Conservation (phyloP, 1,140 invertebrate genomes). For the Diorhabda sublineata region DNA sequence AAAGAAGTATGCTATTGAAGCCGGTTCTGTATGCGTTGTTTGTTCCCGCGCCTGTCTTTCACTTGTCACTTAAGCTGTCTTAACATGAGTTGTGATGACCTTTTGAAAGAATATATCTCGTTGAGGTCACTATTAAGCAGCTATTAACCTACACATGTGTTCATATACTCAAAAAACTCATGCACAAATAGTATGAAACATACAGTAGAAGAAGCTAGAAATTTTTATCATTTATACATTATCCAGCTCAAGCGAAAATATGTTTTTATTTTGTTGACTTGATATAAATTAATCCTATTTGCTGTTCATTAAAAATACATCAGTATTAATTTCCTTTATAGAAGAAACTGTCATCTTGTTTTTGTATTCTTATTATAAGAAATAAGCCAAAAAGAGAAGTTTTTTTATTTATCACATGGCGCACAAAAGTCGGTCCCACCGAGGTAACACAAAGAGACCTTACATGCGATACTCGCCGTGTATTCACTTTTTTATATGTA, state of each 20-base stretch:
- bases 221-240: too few relatives aligned
- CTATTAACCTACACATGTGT: slow-evolving; percentile 6
- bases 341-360: neutral
- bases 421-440: neutral
- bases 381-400: neutral
- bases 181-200: too few relatives aligned
- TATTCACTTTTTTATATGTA: neutral
- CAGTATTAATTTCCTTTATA: neutral
- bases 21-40: slow-evolving; percentile 24
- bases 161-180: too few relatives aligned
- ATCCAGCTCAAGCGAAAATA: too few relatives aligned
- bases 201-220: too few relatives aligned
- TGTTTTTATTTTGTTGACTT: too few relatives aligned
- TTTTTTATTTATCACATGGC: neutral
- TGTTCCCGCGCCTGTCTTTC: slow-evolving; percentile 35
- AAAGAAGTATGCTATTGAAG: neutral
- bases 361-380: neutral
- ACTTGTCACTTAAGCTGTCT: slow-evolving; percentile 31
- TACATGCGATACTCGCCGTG: neutral
- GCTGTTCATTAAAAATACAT: neutral
- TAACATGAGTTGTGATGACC: slow-evolving; percentile 36
- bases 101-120: slow-evolving; percentile 27
- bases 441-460: slow-evolving; percentile 2
- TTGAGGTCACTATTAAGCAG: slow-evolving; percentile 27
- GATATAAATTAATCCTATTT: too few relatives aligned